Evolutionary conservation across 2,888 invertebrate species (phyloP), one percentile per base, ranked within the genome.

Genomic region (Seira sanloemensis): DNA sequence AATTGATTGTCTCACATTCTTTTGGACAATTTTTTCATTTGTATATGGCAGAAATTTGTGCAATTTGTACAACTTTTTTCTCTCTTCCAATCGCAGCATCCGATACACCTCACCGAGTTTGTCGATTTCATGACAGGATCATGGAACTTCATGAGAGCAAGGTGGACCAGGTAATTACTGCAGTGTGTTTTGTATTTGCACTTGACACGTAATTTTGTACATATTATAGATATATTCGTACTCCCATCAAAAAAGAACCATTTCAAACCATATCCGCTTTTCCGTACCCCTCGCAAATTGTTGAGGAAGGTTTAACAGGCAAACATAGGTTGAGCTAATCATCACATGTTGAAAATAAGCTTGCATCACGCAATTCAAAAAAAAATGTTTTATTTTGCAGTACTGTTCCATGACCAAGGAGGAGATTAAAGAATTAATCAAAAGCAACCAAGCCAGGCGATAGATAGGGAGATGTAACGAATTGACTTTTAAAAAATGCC

Each of bases 91-190:
- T n/a, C n/a, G n/a, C 66, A 73, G 77, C 37, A 19, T 73, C 74
- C 0, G 78, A 78, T n/a, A 81, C 86, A 1, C 65, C 81, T 9
- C 73, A 69, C 12, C 50, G 87, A 54, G 82, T 88, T 21, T 88
- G 88, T 69, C 62, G 85, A 21, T 88, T 88, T 74, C 88, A 88
- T 72, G 88, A 88, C 37, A 74, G 87, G 37, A 66, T 88, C 23
- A 58, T 88, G 46, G 85, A 87, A 25, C 83, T 85, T 27, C 88
- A 88, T 76, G 88, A 87, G 54, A 86, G 82, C 19, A 88, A 88
- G 79, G 84, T 88, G 26, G 84, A 84, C 0, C 88, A 87, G 87
- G 87, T 87, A 79, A 66, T 1, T 12, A 65, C 50, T 9, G 26
- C 23, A 21, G 19, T 18, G 58, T 58, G 58, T n/a, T 62, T 5